Evolutionary conservation across 2,797 vertebrate genomes (phyloP), one percentile per base, ranked within the genome.

Genomic region (Chromis chromis): DNA sequence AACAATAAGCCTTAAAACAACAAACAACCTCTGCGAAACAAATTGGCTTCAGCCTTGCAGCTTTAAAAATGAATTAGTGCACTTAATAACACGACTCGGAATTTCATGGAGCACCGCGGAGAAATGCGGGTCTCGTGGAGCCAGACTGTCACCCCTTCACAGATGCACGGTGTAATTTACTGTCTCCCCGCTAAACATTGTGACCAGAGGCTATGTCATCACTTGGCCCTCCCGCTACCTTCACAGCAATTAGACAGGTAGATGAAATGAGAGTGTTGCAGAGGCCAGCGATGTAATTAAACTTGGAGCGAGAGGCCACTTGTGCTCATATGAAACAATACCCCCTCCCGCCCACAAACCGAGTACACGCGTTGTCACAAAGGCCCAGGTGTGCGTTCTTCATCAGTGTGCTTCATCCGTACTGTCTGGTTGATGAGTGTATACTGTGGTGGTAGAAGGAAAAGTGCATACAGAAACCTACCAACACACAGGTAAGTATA

Each of bases 241-340:
- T 85, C 55, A 57, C 73, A 81, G 77, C 86, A 89, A 86, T 90
- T 91, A 89, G 82, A 87, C 77, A 79, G 82, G 81, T 79, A 84
- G 85, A 88, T 87, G 82, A 87, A 88, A 88, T 64, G 65, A 77
- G 77, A 76, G 50, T 3, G 58, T 79, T 74, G 72, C 79, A 64
- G 52, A 76, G 87, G 76, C 76, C 78, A 70, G 65, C 52, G 0
- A 49, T 88, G 85, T 88, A 88, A 92, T 92, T 90, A 88, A 84
- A 89, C 61, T 61, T 68, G 64, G 79, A 76, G 84, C 64, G 28
- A 82, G 76, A 83, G 80, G 86, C 69, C 81, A 74, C 64, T 25
- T 6, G 39, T 61, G 67, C 57, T 70, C 66, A 42, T 62, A 40
- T 87, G 74, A 85, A 69, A 61, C 61, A 82, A 53, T 60, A 65